Evolutionary conservation across 2,888 invertebrate species (phyloP), one percentile per base, ranked within the genome.

Genomic region (Gisinianus flammeolus): DNA sequence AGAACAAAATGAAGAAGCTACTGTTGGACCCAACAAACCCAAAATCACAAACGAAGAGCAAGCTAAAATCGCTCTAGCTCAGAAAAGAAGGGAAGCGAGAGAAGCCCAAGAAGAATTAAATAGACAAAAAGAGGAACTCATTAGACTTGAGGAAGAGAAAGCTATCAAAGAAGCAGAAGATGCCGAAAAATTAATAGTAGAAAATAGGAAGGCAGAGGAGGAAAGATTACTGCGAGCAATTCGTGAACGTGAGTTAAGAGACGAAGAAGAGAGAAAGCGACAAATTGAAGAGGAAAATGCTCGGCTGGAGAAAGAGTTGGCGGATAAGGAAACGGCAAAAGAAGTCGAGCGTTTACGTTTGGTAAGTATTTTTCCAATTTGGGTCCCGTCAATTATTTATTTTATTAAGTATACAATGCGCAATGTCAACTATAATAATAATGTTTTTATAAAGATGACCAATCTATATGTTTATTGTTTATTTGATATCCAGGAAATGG

Each of bases 11-110:
- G 73, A 62, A 68, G 77, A 72, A 77, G 33, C 28, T 19, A 28
- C 31, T 66, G 71, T 16, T 2, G 71, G 33, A 5, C 19, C 54
- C 2, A 64, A 22, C 6, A 62, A 69, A 12, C 67, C 52, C n/a
- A 79, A 77, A 67, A 70, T 78, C 12, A 35, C 56, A 12, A 95
- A 95, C 2, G 96, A 95, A 88, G 96, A 95, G 87, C 92, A 96
- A 87, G 97, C 97, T 10, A 97, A 96, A 88, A 96, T 96, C 24
- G 96, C 96, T 77, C 88, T 97, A 77, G 96, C 97, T 0, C 97
- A 97, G 89, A 90, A 95, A 80, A 89, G 35, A 83, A 90, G 95
- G 79, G 89, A 94, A 79, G 96, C 96, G 16, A 88, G 97, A 24
- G 97, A 96, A 88, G 96, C 96, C 87, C 93, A 96, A 16, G 97